phyloP scores from a whole-genome alignment of 2,797 vertebrate genomes.

The Sylvia borin region DNA sequence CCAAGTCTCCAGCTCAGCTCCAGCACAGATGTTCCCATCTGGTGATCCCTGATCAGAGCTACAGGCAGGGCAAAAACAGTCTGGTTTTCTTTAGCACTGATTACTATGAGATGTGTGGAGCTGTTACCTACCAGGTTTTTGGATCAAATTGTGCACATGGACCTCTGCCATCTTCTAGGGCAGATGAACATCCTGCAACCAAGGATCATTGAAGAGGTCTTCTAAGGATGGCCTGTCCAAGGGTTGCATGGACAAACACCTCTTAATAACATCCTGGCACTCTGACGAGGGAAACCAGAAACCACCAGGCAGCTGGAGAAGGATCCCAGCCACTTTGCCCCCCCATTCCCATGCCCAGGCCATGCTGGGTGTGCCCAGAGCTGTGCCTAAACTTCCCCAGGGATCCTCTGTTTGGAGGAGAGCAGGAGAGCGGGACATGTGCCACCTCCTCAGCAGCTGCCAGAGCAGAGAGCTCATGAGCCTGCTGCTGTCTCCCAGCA shows the following conservation, averaged over 20 bases:
- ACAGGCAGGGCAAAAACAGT: background rate
- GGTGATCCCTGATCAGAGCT: no score
- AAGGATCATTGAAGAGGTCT: no score
- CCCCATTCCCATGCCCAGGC: background rate
- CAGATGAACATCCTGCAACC: no score
- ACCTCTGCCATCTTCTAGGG: constrained; percentile 18
- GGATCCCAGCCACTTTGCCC: background rate
- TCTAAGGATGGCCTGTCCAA: no score
- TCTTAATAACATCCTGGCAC: constrained; percentile 53
- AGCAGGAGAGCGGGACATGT: background rate
- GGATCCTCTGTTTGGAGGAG: rapidly evolving
- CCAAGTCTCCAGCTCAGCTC: no score
- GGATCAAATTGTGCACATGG: constrained; percentile 84
- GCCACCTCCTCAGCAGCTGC: background rate
- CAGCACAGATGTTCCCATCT: no score
- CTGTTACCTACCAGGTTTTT: constrained; percentile 73
- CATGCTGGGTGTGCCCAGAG: background rate
- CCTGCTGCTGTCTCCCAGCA: background rate
- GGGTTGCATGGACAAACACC: no score
- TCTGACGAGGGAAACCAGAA: background rate
- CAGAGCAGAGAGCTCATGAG: background rate
- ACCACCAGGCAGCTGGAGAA: background rate
- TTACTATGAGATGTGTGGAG: background rate
- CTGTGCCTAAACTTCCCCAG: background rate
- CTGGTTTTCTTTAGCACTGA: background rate